These are phyloP conservation scores for Jordanella pulchra DNA, from an alignment of 2,797 vertebrate genomes.

Conservation along the genomic window DNA sequence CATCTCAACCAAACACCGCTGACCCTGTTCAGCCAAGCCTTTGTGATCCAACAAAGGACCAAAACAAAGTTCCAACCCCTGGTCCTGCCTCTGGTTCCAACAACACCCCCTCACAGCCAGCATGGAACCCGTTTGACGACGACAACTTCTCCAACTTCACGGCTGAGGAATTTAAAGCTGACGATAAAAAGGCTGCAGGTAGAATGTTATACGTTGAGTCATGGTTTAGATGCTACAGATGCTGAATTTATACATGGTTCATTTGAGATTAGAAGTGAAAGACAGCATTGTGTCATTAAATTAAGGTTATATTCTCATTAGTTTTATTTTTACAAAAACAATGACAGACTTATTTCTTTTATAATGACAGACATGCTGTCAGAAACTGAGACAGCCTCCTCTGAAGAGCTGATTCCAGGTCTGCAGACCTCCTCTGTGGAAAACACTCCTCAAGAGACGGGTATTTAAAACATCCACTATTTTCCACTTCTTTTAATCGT, in stretches of 20 bases:
- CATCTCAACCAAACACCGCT: slow-evolving; percentile 83
- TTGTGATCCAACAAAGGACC: slow-evolving; percentile 76
- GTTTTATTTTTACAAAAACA: neutral
- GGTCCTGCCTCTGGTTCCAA: slow-evolving; percentile 41
- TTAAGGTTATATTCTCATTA: neutral
- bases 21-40: slow-evolving; percentile 85
- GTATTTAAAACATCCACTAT: slow-evolving; percentile 40
- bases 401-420: slow-evolving; percentile 88
- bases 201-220: slow-evolving; percentile 12
- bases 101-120: slow-evolving; percentile 72
- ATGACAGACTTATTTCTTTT: neutral
- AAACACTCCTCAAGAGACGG: slow-evolving; percentile 47
- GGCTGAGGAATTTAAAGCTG: slow-evolving; percentile 88
- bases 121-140: slow-evolving; percentile 97
- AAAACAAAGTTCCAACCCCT: slow-evolving; percentile 31
- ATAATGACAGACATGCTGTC: slow-evolving; percentile 75
- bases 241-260: neutral
- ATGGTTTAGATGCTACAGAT: neutral
- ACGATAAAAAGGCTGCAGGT: slow-evolving; percentile 88
- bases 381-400: slow-evolving; percentile 78
- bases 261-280: no score
- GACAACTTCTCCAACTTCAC: slow-evolving; percentile 93
- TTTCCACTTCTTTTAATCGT: neutral
- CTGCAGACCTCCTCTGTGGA: slow-evolving; percentile 77
- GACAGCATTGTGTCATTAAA: neutral